Evolutionary conservation across 1,140 invertebrate genomes (phyloP).

Genomic region (Neotoxoptera formosana): DNA sequence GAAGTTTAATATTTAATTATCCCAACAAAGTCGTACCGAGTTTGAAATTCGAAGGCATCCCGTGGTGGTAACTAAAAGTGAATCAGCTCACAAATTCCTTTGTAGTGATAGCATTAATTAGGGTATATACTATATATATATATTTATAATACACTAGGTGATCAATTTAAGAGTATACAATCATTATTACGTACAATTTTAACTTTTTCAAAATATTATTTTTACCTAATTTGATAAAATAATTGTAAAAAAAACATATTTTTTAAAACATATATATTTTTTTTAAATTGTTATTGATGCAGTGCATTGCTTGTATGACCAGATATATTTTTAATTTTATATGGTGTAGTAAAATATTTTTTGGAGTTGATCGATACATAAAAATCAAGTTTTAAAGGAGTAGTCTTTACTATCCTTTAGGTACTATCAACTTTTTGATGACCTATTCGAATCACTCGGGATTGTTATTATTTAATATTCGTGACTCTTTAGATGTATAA

Average conservation of each 20-base stretch:
- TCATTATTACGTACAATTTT: too few species aligned
- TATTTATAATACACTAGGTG: neutral
- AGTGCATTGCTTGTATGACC: too few species aligned
- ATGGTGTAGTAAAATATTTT: neutral
- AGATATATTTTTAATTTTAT: neutral
- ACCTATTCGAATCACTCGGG: neutral
- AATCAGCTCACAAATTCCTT: neutral
- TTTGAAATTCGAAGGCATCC: neutral
- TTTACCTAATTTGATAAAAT: too few species aligned
- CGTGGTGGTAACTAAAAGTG: neutral
- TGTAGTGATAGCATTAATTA: neutral
- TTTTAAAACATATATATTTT: too few species aligned
- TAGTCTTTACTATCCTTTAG: too few species aligned
- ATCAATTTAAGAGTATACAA: neutral
- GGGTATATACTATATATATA: neutral
- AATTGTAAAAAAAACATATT: too few species aligned
- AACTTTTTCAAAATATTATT: too few species aligned
- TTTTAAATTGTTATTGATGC: too few species aligned
- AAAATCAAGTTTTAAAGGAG: neutral
- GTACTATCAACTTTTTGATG: neutral
- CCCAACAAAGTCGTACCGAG: neutral
- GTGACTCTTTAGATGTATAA: neutral
- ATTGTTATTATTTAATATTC: neutral
- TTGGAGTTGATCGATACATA: neutral
- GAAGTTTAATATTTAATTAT: conserved; percentile 4